Conservation (phyloP, 2,888 invertebrate genomes). For the Poecilobothrus nobilitatus region DNA sequence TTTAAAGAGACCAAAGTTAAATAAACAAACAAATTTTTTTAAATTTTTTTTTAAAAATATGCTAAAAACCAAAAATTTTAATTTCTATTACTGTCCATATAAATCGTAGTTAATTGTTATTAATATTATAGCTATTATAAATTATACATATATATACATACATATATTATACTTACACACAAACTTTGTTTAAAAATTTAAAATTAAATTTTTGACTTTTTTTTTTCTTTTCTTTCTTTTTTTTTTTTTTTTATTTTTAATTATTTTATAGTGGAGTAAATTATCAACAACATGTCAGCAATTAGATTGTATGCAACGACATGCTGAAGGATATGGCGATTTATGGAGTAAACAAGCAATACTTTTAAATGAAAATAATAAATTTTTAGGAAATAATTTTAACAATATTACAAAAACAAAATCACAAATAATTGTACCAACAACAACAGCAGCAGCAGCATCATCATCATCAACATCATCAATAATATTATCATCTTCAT, state of each 20-base stretch:
- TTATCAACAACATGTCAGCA: constrained; percentile 31
- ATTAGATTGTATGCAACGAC: constrained; percentile 41
- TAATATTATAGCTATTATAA: too few relatives aligned
- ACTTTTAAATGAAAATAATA: constrained; percentile 39
- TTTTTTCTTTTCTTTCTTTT: constrained; percentile 23
- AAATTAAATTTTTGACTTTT: too few relatives aligned
- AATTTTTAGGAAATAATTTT: constrained; percentile 18
- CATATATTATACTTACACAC: too few relatives aligned
- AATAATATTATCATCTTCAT: too few relatives aligned
- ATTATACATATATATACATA: too few relatives aligned
- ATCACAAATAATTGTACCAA: constrained; percentile 24
- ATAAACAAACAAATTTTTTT: too few relatives aligned
- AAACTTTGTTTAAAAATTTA: too few relatives aligned
- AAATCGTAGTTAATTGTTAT: too few relatives aligned
- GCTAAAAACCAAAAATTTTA: too few relatives aligned
- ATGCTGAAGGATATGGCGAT: constrained; percentile 43
- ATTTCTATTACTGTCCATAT: too few relatives aligned
- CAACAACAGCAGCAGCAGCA: constrained; percentile 19
- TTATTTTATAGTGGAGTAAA: constrained; percentile 41
- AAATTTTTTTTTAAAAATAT: too few relatives aligned
- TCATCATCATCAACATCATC: constrained; percentile 18
- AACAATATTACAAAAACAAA: constrained; percentile 20
- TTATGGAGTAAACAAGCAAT: constrained; percentile 44
- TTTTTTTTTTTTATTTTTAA: constrained; percentile 18
- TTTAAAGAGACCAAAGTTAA: too few relatives aligned